Percentiles rank a stretch among this genome's conserved stretches.
Evolutionary conservation across 2,797 vertebrate species (phyloP).

Genomic region (Hirundo rustica): DNA sequence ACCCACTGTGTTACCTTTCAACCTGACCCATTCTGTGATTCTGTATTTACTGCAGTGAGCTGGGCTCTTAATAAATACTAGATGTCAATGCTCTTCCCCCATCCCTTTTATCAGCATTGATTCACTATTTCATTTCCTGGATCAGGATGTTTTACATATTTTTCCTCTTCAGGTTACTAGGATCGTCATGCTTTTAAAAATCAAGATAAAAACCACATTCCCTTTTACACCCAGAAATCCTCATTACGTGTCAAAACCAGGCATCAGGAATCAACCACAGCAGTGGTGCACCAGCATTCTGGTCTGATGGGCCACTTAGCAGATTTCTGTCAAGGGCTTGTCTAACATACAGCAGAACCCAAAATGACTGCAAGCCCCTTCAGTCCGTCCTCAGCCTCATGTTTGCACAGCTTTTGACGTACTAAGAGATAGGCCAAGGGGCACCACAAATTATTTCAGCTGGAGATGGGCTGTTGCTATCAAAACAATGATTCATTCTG

Average conservation of each 20-base stretch:
- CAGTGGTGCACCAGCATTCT: background rate
- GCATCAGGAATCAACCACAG: background rate
- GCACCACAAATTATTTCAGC: background rate
- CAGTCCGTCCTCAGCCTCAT: background rate
- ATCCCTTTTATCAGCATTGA: background rate
- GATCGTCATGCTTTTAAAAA: background rate
- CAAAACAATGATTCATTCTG: background rate
- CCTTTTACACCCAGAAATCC: background rate
- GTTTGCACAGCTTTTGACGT: constrained; percentile 2
- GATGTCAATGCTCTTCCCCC: background rate
- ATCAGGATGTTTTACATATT: background rate
- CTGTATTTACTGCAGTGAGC: background rate
- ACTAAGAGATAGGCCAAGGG: background rate
- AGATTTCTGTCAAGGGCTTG: background rate
- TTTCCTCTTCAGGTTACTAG: background rate
- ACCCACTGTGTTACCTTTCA: background rate
- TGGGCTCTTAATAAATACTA: background rate
- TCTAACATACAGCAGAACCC: background rate
- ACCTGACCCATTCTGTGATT: background rate
- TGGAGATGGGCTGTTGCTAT: background rate
- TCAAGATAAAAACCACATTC: background rate
- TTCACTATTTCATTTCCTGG: background rate
- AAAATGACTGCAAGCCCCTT: background rate
- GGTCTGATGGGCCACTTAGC: background rate
- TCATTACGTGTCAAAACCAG: background rate